Percentiles rank a stretch among this genome's conserved stretches.
Conservation (phyloP, 2,888 invertebrate genomes). For the Cosmopolites sordidus region DNA sequence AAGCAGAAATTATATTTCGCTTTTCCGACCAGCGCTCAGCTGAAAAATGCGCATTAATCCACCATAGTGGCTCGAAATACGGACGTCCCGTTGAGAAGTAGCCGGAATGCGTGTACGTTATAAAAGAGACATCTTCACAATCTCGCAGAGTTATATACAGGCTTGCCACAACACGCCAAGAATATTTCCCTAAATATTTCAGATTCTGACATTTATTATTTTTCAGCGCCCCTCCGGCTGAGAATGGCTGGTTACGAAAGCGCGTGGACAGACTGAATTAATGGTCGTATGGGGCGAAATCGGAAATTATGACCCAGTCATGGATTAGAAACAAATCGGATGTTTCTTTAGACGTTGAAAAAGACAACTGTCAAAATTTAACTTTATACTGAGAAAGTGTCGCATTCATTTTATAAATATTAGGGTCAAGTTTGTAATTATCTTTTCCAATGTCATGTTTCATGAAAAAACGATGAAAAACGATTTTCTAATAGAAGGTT, state of each 20-base stretch:
- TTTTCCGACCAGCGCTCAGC: too few species aligned
- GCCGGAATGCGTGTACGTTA: conserved; percentile 32
- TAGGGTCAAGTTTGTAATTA: too few species aligned
- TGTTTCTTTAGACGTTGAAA: not conserved
- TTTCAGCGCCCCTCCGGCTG: not conserved
- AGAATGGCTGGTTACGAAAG: not conserved
- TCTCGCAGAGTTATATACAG: conserved; percentile 14
- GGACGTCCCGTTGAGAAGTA: conserved; percentile 33
- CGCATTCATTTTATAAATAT: too few species aligned
- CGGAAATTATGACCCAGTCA: not conserved
- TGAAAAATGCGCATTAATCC: too few species aligned
- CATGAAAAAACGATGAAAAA: too few species aligned
- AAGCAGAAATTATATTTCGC: too few species aligned
- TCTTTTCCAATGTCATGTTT: too few species aligned
- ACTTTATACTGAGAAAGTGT: too few species aligned
- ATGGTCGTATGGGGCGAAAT: not conserved
- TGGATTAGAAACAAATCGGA: not conserved
- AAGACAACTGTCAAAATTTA: too few species aligned
- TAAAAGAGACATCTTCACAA: conserved; percentile 35
- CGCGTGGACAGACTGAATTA: not conserved
- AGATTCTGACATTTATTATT: conserved; percentile 31
- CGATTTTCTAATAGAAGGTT: too few species aligned
- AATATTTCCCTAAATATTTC: conserved; percentile 41
- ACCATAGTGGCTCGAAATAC: conserved; percentile 9
- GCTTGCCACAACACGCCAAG: conserved; percentile 38